Evolutionary conservation across 2,888 invertebrate species (phyloP).

Genomic region (Lepeophtheirus nordmannii): DNA sequence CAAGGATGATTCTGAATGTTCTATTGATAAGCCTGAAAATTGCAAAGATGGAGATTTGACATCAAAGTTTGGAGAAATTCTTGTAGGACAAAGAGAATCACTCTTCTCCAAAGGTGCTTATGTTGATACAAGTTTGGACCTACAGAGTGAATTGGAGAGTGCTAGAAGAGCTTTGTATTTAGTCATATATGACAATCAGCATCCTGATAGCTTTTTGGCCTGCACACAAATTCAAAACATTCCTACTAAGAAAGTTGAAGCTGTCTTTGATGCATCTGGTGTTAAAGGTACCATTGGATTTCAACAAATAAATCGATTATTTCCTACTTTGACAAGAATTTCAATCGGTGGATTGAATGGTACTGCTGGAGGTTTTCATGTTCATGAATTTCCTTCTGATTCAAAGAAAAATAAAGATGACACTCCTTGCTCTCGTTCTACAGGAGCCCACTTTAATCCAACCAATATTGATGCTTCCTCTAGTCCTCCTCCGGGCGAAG

Average conservation of each 20-base stretch:
- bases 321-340: conserved; percentile 63
- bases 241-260: conserved; percentile 29
- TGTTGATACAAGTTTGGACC: conserved; percentile 50
- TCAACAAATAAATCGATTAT: conserved; percentile 61
- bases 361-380: conserved; percentile 35
- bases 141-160: conserved; percentile 41
- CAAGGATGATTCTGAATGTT: conserved; percentile 30
- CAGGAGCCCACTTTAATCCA: conserved; percentile 63
- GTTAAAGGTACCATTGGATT: conserved; percentile 62
- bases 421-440: conserved; percentile 45
- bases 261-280: conserved; percentile 41
- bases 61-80: conserved; percentile 48
- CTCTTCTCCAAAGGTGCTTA: conserved; percentile 40
- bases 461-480: conserved; percentile 38
- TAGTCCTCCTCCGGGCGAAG: conserved; percentile 38
- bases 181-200: conserved; percentile 60
- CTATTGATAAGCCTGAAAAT: conserved; percentile 29
- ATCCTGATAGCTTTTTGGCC: conserved; percentile 57
- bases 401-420: conserved; percentile 29
- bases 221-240: conserved; percentile 54
- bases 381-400: conserved; percentile 36
- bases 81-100: conserved; percentile 29
- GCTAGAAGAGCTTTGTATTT: conserved; percentile 54
- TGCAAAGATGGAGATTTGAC: conserved; percentile 55
- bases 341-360: conserved; percentile 33